Base-by-base conservation (phyloP, 2,797 vertebrate species). In the Sebastiscus tertius region DNA sequence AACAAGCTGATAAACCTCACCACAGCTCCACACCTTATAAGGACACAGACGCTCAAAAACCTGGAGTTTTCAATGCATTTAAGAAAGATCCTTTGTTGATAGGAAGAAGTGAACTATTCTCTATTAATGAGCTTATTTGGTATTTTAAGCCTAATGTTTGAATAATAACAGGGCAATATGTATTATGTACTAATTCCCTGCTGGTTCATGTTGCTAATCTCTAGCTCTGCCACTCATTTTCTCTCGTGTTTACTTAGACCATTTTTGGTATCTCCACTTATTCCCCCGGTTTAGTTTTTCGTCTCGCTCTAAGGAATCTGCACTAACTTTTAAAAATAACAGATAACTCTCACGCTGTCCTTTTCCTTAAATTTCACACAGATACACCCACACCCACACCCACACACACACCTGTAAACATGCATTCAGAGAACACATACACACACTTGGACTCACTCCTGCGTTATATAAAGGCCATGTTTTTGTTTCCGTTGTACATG, bases 401-500 rank as follows among this genome's bases (percentile, higher is more conserved):
- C 60, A 42, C 73, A 85, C 74, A 74, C 46, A 80, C 65, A 65
- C 49, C 46, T 49, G 1, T 49, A 49, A 49, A 49, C 42, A 46
- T 49, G 46, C 46, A 49, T 49, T 49, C 46, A 49, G 46, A 49
- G 46, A 49, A 79, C 59, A 79, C 75, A 74, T 75, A 75, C 70
- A 77, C 67, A 76, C 61, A 81, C 36, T 18, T 29, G 87, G 52
- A 86, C 83, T 77, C 75, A 74, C 89, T 72, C 63, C 61, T 70
- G 75, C 16, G 31, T 84, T 90, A 85, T 83, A 88, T 86, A 85
- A 89, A 90, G 92, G 93, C 87, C 86, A 86, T 93, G 88, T 90
- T 91, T 92, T 93, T 92, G 90, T 94, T 94, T 92, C 90, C 83
- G 75, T 92, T 93, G 91, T 92, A 92, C 92, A 93, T 88, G 85